Base-by-base conservation (phyloP, 2,113 vertebrate genomes). In the Pachycephala philippinensis region DNA sequence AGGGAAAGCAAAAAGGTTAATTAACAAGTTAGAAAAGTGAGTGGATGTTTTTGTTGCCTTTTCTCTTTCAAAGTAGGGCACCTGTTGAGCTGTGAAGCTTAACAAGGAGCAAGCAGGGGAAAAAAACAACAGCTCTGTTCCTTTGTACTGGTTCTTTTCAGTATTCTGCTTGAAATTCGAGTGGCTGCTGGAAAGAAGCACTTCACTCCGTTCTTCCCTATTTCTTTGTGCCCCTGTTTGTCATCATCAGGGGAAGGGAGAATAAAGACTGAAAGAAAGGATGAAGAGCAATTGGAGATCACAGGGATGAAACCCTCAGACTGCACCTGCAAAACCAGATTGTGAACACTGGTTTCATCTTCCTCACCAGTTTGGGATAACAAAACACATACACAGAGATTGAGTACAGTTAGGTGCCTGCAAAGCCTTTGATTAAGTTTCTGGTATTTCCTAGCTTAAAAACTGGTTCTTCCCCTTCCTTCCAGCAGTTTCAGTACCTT, bases 271-370 rank as follows among this genome's bases (percentile, higher is more conserved):
- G 80, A 93, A 87, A 96, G 88, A 64, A 81, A 90, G 37, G 44
- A 80, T 69, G 86, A 86, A 97, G 97, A 95, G 92, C 85, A 89
- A 70, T 83, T 63, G 85, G 69, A 53, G 79, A 97, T 98, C 93
- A 85, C 87, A 84, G 74, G 90, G 94, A 91, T 39, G 53, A 86
- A 97, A 85, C 39, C 69, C 68, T 78, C 37, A 84, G 69, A 89
- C 81, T 83, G 87, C 95, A 95, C 85, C 88, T 93, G 56, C 70
- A 84, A 93, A 64, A 93, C 89, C 80, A 87, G 84, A 96, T 97
- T 97, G 95, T 86, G 94, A 97, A 90, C 94, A 95, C 79, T 89
- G 95, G 94, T 98, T 98, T 97, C 93, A 96, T 96, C 94, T 93
- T 45, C 84, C 91, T 77, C 75, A 95, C 93, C 95, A 92, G 85